These are phyloP conservation scores for Coregonus sp. DNA, from an alignment of 2,797 vertebrate species.

Conservation along the genomic window DNA sequence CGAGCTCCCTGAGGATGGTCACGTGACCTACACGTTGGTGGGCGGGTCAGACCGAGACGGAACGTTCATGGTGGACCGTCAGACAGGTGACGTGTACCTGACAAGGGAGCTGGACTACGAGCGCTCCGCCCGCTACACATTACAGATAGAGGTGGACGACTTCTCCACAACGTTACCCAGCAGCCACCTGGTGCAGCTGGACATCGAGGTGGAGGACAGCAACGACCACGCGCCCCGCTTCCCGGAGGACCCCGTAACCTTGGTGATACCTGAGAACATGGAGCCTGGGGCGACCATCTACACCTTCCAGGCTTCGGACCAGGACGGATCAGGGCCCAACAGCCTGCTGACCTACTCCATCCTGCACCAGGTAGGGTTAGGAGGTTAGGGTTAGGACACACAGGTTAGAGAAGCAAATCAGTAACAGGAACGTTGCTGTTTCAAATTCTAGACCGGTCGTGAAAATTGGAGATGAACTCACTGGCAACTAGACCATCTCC, in stretches of 20 bases:
- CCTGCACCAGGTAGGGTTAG: constrained; percentile 65
- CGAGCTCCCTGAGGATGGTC: constrained; percentile 58
- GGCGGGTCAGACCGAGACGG: constrained; percentile 84
- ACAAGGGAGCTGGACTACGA: constrained; percentile 91
- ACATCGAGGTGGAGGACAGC: constrained; percentile 88
- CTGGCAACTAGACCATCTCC: background rate
- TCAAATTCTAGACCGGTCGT: background rate
- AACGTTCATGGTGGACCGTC: constrained; percentile 88
- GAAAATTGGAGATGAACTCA: background rate
- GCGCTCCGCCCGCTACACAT: constrained; percentile 71
- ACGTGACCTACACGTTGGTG: constrained; percentile 87
- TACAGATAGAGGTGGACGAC: constrained; percentile 88
- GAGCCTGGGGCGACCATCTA: constrained; percentile 81
- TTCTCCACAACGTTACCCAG: constrained; percentile 78
- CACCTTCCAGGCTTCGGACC: constrained; percentile 88
- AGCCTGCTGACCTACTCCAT: constrained; percentile 88
- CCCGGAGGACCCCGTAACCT: constrained; percentile 87
- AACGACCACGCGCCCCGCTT: constrained; percentile 92
- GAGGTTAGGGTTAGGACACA: background rate
- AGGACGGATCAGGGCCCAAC: constrained; percentile 90
- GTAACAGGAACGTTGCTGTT: background rate
- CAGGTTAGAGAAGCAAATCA: background rate
- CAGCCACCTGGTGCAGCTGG: constrained; percentile 84
- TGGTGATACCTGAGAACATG: constrained; percentile 88
- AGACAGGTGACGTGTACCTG: constrained; percentile 86